Conservation (phyloP, 2,113 vertebrate species). For the Antigone vipio region DNA sequence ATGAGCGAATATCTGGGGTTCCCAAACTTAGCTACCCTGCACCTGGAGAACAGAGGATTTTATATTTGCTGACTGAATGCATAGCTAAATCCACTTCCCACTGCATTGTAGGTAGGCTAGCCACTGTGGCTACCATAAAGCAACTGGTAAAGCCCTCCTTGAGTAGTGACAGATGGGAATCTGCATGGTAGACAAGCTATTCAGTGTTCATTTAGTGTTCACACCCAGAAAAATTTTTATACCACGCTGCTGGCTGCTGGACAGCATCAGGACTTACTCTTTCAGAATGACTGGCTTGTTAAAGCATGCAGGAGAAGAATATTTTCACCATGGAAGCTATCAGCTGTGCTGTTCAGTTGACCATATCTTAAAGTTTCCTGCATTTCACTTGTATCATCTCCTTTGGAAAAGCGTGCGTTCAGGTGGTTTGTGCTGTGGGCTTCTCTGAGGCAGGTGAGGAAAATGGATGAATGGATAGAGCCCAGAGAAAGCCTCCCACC, state of each 20-base stretch:
- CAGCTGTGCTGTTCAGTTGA: background rate
- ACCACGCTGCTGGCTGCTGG: background rate
- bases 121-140: background rate
- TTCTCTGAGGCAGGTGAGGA: background rate
- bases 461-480: background rate
- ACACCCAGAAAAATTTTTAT: background rate
- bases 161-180: background rate
- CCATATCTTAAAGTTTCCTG: background rate
- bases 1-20: background rate
- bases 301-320: fast-evolving
- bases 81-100: background rate
- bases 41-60: background rate
- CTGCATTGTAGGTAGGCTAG: background rate
- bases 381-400: background rate
- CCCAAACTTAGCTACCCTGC: background rate
- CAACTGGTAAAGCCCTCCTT: background rate
- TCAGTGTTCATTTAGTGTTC: background rate
- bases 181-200: background rate
- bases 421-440: background rate
- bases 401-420: background rate
- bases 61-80: background rate
- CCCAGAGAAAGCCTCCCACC: background rate
- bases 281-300: background rate
- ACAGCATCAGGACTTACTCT: background rate
- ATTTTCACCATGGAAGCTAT: background rate